Percentiles rank a stretch among this genome's conserved stretches.
Evolutionary conservation across 2,888 invertebrate species (phyloP).

Genomic region (Troides oblongomaculatus): DNA sequence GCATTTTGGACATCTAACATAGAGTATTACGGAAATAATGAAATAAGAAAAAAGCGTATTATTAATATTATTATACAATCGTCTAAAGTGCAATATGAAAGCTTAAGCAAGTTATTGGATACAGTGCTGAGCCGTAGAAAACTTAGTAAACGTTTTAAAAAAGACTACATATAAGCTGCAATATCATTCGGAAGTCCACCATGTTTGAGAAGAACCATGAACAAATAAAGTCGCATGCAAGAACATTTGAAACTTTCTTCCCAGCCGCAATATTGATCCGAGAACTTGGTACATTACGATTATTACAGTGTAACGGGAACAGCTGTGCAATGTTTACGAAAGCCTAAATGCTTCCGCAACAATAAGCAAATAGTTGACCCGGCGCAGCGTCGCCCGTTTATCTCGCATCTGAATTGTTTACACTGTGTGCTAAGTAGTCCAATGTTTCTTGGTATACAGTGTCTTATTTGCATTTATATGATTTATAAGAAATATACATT

Average conservation of each 20-base stretch:
- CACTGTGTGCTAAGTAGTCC: constrained; percentile 4
- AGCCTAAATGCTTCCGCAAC: constrained; percentile 12
- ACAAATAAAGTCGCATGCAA: neutral
- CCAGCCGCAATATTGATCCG: neutral
- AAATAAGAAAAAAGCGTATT: too few species aligned
- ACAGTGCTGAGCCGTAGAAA: too few species aligned
- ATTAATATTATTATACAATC: too few species aligned
- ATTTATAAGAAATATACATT: neutral
- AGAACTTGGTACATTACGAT: constrained; percentile 13
- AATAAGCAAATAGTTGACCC: constrained; percentile 24
- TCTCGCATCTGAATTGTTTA: constrained; percentile 21
- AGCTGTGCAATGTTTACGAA: constrained; percentile 19
- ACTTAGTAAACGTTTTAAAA: too few species aligned
- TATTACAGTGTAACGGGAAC: constrained; percentile 14
- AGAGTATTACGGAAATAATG: too few species aligned
- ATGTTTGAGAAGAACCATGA: neutral
- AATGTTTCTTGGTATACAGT: neutral
- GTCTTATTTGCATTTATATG: neutral
- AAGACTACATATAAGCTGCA: too few species aligned
- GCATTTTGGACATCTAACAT: too few species aligned
- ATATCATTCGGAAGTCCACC: too few species aligned
- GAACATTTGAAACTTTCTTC: neutral
- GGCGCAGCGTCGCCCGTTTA: constrained; percentile 15
- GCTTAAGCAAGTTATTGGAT: too few species aligned
- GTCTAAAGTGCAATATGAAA: too few species aligned